Percentiles rank a stretch among this genome's conserved stretches.
Conservation (phyloP, 2,888 invertebrate genomes). For the Liodrosophila aerea region DNA sequence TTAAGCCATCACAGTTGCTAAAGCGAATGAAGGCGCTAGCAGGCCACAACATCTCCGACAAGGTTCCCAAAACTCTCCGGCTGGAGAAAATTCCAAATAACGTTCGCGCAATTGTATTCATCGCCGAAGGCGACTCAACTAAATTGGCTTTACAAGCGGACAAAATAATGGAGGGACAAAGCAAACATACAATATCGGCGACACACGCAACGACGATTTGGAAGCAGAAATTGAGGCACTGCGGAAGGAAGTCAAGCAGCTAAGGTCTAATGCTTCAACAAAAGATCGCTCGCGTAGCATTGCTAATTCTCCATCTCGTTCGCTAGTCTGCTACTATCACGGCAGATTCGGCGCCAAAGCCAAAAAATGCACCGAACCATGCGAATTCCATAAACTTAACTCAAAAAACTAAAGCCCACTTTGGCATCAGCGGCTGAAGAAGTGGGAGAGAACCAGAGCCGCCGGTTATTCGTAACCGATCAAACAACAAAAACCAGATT, state of each 20-base stretch:
- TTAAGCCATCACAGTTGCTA: not conserved
- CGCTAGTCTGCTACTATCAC: slow-evolving; percentile 7
- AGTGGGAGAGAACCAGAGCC: not conserved
- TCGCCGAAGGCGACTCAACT: not conserved
- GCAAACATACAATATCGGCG: not conserved
- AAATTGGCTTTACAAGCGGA: not conserved
- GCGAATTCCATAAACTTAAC: not conserved
- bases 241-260: not conserved
- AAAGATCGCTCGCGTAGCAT: not conserved
- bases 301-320: not conserved
- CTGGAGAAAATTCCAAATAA: not conserved
- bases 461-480: not conserved
- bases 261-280: not conserved
- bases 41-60: not conserved
- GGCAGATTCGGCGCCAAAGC: slow-evolving; percentile 5
- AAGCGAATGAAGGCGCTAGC: not conserved
- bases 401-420: slow-evolving; percentile 5
- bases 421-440: not conserved
- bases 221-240: not conserved
- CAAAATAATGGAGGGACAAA: slow-evolving; percentile 1
- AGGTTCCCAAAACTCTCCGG: not conserved
- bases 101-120: not conserved
- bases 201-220: not conserved
- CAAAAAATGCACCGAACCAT: not conserved
- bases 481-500: not conserved